Evolutionary conservation across 2,113 vertebrate genomes (phyloP), one percentile per base, ranked within the genome.

Genomic region (Herpetotheres cachinnans): DNA sequence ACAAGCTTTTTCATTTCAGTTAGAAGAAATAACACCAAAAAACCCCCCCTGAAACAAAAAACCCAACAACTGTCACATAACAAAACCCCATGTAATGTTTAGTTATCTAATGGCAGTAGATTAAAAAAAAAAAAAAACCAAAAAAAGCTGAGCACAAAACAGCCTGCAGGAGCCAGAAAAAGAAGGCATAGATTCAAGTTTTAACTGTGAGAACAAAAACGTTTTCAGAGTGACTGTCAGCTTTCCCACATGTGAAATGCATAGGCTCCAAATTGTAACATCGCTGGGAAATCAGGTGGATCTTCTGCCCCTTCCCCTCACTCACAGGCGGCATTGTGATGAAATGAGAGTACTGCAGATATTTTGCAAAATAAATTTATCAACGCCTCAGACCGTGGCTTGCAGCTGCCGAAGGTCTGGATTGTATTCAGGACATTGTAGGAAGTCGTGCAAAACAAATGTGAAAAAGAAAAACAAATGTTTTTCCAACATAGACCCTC

Each of bases 141-240:
- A 81, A 88, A 78, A 86, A 81, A 83, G 19, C 36, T 82, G 65
- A 93, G 92, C 82, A 80, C 54, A 78, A 56, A 82, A 40, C 30
- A 77, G 29, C 30, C 47, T n/a, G 30, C 22, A 77, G 61, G n/a
- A 95, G 80, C 46, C 93, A 92, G 84, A 77, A 95, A 89, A 86
- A 81, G 30, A 97, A 97, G 89, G 77, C 92, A 80, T 20, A 40
- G 46, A 83, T 95, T 98, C 95, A 97, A 96, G 70, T 89, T 94
- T 59, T 83, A 79, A 78, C 89, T 91, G 82, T 97, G 97, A 97
- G 95, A 96, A 97, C 89, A 90, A 62, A 91, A 82, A 82, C 4
- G 2, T 94, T 83, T 96, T 95, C 82, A 94, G 89, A 94, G 76
- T 36, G 62, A 96, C 50, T 95, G 96, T 96, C 93, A 86, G 59